Base-by-base conservation (phyloP, 2,113 vertebrate genomes). In the Tyto alba region DNA sequence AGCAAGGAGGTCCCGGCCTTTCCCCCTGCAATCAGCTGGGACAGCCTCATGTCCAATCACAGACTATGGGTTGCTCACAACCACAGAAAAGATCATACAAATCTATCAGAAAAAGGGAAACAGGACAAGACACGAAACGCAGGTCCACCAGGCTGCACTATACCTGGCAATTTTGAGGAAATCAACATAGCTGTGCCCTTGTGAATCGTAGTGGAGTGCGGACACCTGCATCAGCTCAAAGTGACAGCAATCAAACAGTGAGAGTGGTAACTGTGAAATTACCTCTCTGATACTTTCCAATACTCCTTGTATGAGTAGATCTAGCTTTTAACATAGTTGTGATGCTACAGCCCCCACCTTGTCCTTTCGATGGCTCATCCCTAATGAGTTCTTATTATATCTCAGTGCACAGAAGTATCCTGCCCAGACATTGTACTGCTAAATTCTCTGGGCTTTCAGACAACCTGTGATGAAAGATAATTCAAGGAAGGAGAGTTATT, bases 401-500 rank as follows among this genome's bases (percentile, higher is more conserved):
- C 59, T 93, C 85, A 90, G 36, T 56, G 32, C 87, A 94, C 55
- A 79, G 89, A 85, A 90, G 36, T 73, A 92, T 95, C 86, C 85
- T 88, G 79, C 92, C 56, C 78, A 94, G 92, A 59, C 69, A 76
- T 96, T 95, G 94, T 93, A 79, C 81, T 89, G 66, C 92, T 97
- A 97, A 97, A 95, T 93, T 92, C 93, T 89, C 90, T 96, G 95
- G 94, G 95, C 38, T 95, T 97, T 96, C 63, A 95, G 88, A 68
- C 82, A 85, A 95, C 41, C 76, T 95, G 25, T 1, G 26, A 95
- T 91, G 80, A 95, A 96, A 97, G 67, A 45, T 41, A 96, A 92
- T 95, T 96, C 96, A 95, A 82, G 64, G 76, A 96, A 92, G 91
- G 47, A 75, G 62, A 82, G 76, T 88, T 93, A 89, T 95, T 95